A percentile compares a stretch with the other conserved stretches of the same genome.
phyloP scores from a whole-genome alignment of 1,140 invertebrate genomes.

The Latrodectus geometricus region DNA sequence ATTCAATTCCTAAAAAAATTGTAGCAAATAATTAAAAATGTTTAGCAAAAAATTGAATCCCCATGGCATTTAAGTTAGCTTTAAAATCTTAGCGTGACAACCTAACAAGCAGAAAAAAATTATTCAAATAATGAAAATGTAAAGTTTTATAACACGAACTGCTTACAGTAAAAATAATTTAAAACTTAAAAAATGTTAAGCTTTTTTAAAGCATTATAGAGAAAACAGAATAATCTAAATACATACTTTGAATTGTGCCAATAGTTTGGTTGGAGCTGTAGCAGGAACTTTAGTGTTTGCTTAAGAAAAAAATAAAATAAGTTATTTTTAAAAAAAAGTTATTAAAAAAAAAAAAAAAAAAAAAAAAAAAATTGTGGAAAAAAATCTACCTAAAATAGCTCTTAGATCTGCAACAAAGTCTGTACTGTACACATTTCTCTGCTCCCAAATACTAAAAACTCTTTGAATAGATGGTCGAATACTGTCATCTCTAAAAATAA shows the following conservation, averaged over 20 bases:
- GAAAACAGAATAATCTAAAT: too few species aligned
- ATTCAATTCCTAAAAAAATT: too few species aligned
- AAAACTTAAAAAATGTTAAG: too few species aligned
- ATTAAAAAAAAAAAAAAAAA: conserved; percentile 6
- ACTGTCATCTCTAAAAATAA: conserved; percentile 81
- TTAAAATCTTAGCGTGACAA: too few species aligned
- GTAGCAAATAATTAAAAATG: too few species aligned
- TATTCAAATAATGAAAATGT: too few species aligned
- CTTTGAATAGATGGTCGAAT: conserved; percentile 85
- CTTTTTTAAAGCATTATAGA: too few species aligned
- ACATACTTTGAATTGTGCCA: conserved; percentile 68
- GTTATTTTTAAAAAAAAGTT: not conserved
- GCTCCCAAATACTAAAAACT: conserved; percentile 95
- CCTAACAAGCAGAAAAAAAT: too few species aligned
- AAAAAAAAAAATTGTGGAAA: conserved; percentile 25
- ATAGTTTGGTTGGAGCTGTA: conserved; percentile 66
- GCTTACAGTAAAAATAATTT: too few species aligned
- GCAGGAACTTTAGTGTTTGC: conserved; percentile 54
- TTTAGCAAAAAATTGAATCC: too few species aligned
- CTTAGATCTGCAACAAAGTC: conserved; percentile 84
- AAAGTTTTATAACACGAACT: too few species aligned
- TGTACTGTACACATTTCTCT: conserved; percentile 87
- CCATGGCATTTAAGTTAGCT: too few species aligned
- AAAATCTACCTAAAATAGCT: conserved; percentile 48
- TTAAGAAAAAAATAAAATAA: not conserved